Conservation (phyloP, 2,113 vertebrate genomes). For the zebrafish (Danio rerio) region DNA sequence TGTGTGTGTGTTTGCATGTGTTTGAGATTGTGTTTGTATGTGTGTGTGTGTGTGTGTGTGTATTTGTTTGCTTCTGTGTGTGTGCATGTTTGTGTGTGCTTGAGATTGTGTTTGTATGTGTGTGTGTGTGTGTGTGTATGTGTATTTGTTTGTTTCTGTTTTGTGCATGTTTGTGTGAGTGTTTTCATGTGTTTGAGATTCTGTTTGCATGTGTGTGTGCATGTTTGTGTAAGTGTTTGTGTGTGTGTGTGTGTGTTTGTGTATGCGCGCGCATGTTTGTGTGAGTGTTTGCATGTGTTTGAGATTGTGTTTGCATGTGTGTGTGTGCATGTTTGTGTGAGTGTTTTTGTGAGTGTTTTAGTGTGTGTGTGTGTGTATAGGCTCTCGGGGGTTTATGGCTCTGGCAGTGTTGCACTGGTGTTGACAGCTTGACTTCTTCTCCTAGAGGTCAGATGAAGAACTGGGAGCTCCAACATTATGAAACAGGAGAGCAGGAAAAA, state of each 20-base stretch:
- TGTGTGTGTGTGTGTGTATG: not conserved
- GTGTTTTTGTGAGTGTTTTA: constrained; percentile 42
- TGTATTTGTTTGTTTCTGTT: not conserved
- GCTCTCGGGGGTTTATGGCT: constrained; percentile 77
- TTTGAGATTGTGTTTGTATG: no score
- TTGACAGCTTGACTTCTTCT: constrained; percentile 70
- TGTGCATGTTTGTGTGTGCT: no score
- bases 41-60: no score
- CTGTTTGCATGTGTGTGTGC: not conserved
- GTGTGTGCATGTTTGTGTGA: not conserved
- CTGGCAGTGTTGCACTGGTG: constrained; percentile 66
- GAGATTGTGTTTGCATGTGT: fast-evolving
- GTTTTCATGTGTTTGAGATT: no score
- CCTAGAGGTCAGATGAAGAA: constrained; percentile 69
- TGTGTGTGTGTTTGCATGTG: fast-evolving
- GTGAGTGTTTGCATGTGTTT: fast-evolving
- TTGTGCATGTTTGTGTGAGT: no score
- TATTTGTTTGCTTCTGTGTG: no score
- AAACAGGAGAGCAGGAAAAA: constrained; percentile 52
- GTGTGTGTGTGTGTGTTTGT: not conserved
- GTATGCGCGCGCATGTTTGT: not conserved
- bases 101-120: no score
- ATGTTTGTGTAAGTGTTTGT: fast-evolving
- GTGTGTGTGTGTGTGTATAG: constrained; percentile 55
- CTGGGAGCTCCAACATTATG: constrained; percentile 50